Percentiles rank a stretch among this genome's conserved stretches.
These are phyloP conservation scores for Paedocypris sp. DNA, from an alignment of 2,113 vertebrate genomes.

Conservation along the genomic window DNA sequence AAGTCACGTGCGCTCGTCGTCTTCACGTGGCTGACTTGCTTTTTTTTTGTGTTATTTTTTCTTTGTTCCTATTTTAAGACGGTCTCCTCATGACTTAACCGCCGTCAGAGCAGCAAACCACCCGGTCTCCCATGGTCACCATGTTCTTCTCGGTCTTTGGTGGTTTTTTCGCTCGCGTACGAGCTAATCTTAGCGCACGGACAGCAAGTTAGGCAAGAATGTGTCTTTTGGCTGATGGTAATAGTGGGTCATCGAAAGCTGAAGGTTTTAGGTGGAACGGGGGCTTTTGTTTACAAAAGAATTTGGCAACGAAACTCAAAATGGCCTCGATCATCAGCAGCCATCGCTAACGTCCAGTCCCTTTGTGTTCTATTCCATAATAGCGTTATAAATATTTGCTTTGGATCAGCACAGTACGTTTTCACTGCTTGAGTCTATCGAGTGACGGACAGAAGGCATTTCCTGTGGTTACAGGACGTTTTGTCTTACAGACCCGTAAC, in stretches of 20 bases:
- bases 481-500: neutral
- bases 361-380: constrained; percentile 6
- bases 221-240: constrained; percentile 49
- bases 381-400: constrained; percentile 21
- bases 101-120: constrained; percentile 45
- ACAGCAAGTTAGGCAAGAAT: constrained; percentile 42
- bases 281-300: constrained; percentile 38
- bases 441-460: neutral
- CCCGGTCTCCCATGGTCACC: constrained; percentile 43
- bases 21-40: neutral
- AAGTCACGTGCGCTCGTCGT: too few species aligned
- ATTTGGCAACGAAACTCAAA: neutral
- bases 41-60: constrained; percentile 34
- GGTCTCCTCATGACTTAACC: constrained; percentile 46
- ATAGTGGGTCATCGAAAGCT: constrained; percentile 49
- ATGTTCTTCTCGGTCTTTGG: constrained; percentile 34
- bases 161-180: constrained; percentile 44
- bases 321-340: constrained; percentile 10
- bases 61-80: constrained; percentile 40
- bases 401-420: neutral
- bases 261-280: constrained; percentile 37
- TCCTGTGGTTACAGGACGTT: neutral
- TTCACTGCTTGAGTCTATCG: neutral
- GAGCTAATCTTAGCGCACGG: constrained; percentile 56
- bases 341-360: neutral